phyloP scores from a whole-genome alignment of 2,113 vertebrate genomes.

The Leiothrix lutea region DNA sequence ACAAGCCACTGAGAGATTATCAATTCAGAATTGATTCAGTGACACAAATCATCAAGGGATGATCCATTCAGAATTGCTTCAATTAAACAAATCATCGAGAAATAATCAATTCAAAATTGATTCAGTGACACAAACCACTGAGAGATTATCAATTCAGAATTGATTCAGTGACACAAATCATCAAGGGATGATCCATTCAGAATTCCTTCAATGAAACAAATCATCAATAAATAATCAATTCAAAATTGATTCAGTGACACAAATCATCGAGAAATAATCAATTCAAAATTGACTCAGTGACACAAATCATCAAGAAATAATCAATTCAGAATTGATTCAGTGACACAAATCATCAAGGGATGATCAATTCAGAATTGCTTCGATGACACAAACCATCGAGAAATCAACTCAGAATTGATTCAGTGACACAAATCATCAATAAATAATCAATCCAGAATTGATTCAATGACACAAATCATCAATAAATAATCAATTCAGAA shows the following conservation, averaged over 20 bases:
- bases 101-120: background rate
- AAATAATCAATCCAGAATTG: fast-evolving
- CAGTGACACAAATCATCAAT: background rate
- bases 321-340: background rate
- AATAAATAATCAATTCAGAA: background rate
- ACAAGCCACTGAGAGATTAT: background rate
- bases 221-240: too few species aligned
- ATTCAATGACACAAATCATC: background rate
- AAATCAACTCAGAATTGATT: background rate
- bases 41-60: background rate
- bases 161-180: background rate
- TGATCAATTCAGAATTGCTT: background rate
- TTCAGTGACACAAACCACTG: background rate
- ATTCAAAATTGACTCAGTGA: background rate
- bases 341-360: background rate
- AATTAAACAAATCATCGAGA: background rate
- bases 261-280: fast-evolving
- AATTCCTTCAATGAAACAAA: too few species aligned
- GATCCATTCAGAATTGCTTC: background rate
- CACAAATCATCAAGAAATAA: background rate
- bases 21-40: too few species aligned
- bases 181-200: too few species aligned
- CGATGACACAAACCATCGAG: background rate
- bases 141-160: fast-evolving
- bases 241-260: background rate